A percentile compares a stretch with the other conserved stretches of the same genome.
These are phyloP conservation scores for Hesperia comma DNA, from an alignment of 2,888 invertebrate genomes.

Conservation along the genomic window DNA sequence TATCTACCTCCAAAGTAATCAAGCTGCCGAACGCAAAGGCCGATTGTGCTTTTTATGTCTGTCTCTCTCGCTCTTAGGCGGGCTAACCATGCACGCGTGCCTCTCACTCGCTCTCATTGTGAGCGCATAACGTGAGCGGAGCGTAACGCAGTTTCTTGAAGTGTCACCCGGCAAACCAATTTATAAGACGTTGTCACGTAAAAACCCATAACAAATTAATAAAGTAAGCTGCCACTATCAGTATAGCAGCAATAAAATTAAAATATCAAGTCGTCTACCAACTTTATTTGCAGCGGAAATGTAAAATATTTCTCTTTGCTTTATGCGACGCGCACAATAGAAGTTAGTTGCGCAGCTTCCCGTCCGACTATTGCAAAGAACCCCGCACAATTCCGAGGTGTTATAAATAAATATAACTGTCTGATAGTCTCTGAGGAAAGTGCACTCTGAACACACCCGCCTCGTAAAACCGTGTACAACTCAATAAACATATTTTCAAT, in stretches of 20 bases:
- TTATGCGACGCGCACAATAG: constrained; percentile 44
- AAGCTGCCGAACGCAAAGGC: too few relatives aligned
- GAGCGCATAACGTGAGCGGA: too few relatives aligned
- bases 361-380: constrained; percentile 30
- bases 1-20: too few relatives aligned
- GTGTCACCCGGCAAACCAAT: background rate
- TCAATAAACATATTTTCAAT: constrained; percentile 70
- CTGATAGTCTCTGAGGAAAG: constrained; percentile 62
- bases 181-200: too few relatives aligned
- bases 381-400: constrained; percentile 52
- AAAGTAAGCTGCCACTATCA: background rate
- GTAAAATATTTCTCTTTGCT: constrained; percentile 63
- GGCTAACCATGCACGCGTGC: too few relatives aligned
- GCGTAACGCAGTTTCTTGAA: too few relatives aligned
- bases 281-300: constrained; percentile 53
- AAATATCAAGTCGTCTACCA: constrained; percentile 65
- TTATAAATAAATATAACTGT: constrained; percentile 78
- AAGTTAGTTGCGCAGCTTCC: constrained; percentile 39
- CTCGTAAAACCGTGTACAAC: constrained; percentile 71
- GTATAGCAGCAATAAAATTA: constrained; percentile 44
- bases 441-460: constrained; percentile 56
- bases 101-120: too few relatives aligned
- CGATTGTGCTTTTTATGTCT: too few relatives aligned
- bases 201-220: background rate
- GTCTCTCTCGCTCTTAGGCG: too few relatives aligned